These are phyloP conservation scores for Podarcis cretensis DNA, from an alignment of 2,113 vertebrate genomes.

Conservation along the genomic window DNA sequence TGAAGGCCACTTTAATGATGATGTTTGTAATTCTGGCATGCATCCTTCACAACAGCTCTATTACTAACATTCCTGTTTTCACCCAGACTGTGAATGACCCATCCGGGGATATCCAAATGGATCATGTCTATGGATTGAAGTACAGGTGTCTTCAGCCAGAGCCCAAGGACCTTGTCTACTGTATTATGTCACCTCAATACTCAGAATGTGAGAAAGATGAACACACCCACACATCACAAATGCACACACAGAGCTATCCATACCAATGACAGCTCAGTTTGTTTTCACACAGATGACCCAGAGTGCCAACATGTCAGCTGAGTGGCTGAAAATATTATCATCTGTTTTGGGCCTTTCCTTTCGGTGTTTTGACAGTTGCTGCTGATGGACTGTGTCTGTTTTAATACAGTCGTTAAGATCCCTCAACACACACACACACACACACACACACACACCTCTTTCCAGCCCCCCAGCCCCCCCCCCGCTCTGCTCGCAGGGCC, in stretches of 20 bases:
- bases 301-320: neutral
- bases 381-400: conserved; percentile 38
- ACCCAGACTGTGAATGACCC: too few species aligned
- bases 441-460: neutral
- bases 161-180: neutral
- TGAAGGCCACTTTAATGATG: neutral
- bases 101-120: neutral
- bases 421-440: neutral
- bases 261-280: conserved; percentile 1
- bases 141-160: neutral
- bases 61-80: neutral
- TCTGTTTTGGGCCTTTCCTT: conserved; percentile 15
- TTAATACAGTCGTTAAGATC: conserved; percentile 37
- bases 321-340: neutral
- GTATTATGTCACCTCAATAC: neutral
- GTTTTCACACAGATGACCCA: neutral
- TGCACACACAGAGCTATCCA: too few species aligned
- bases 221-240: neutral
- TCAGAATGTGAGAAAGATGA: accelerated
- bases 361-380: conserved; percentile 40
- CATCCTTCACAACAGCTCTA: neutral
- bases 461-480: neutral
- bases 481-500: conserved; percentile 46
- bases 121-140: neutral
- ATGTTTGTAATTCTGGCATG: too few species aligned